Percentiles rank a stretch among this genome's conserved stretches.
Conservation (phyloP, 2,888 invertebrate genomes). For the Steinernema scapterisci region DNA sequence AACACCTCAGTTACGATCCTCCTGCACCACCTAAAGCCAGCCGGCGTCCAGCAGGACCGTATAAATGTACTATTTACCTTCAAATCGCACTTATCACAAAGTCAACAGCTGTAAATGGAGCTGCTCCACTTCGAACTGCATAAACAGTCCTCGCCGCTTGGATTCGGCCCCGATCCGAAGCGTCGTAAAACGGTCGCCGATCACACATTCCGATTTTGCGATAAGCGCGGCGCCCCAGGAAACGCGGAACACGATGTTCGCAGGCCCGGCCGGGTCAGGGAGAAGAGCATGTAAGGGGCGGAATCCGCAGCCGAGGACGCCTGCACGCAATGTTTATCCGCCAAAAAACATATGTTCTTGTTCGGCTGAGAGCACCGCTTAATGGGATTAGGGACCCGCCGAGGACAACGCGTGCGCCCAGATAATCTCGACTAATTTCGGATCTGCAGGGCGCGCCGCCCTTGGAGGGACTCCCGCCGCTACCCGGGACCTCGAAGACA, state of each 20-base stretch:
- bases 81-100: slow-evolving; percentile 2
- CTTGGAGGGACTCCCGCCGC: not conserved
- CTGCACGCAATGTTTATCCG: slow-evolving; percentile 8
- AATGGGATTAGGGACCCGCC: slow-evolving; percentile 23
- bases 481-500: too few species aligned
- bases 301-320: not conserved
- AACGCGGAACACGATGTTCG: not conserved
- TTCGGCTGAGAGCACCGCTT: not conserved
- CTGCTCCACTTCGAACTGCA: not conserved
- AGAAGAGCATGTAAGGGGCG: not conserved
- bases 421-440: slow-evolving; percentile 26
- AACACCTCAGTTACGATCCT: not conserved
- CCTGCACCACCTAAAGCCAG: not conserved
- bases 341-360: slow-evolving; percentile 21
- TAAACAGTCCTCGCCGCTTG: not conserved
- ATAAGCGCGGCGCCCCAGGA: not conserved
- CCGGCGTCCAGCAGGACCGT: not conserved
- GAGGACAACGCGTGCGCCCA: slow-evolving; percentile 11
- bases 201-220: slow-evolving; percentile 6
- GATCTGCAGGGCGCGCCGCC: not conserved
- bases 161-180: not conserved
- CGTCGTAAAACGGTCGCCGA: slow-evolving; percentile 22
- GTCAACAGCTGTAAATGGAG: slow-evolving; percentile 10
- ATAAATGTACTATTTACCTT: slow-evolving; percentile 28
- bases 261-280: not conserved